Evolutionary conservation across 1,140 invertebrate genomes (phyloP), one percentile per base, ranked within the genome.

Genomic region (Procambarus clarkii): DNA sequence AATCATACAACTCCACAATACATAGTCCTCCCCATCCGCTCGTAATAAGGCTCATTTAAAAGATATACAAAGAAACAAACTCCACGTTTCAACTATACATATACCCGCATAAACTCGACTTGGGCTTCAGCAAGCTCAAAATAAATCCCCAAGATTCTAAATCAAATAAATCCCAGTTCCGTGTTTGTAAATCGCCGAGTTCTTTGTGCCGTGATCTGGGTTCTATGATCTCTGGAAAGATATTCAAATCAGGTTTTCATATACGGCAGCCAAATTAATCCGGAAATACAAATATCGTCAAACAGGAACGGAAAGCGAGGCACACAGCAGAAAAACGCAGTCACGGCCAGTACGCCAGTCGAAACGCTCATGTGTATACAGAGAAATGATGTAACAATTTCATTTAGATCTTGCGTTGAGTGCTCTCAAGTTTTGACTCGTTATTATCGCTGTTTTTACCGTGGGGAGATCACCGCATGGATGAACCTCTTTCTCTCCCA

Each of bases 241-340:
- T 82, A 82, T 82, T 82, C 80, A 82, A 82, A 82, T 82, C 80
- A 60, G 13, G 54, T 82, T 82, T 82, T 82, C 80, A 60, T 82
- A 60, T 82, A 82, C 80, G 80, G 80, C 80, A 11, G 48, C 50
- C 80, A 45, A 60, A 45, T 60, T 58, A 82, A 82, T 82, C 80
- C 80, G 80, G 80, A 82, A 24, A 82, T 82, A 82, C 80, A 82
- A 82, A 82, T 82, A 82, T 60, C 80, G 58, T 82, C 80, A 82
- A 80, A 82, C 80, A 82, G 11, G 54, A 82, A 34, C 34, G 34
- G 34, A 34, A 34, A 34, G 34, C 34, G 34, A 34, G 34, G 34
- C 34, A 34, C 0, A 2, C 54, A 58, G 54, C n/a, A 21, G 48
- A 82, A 82, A 82, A 58, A 60, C 45, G 5, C 24, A 5, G 50